Evolutionary conservation across 2,888 invertebrate species (phyloP).

Genomic region (Volucella bombylans): DNA sequence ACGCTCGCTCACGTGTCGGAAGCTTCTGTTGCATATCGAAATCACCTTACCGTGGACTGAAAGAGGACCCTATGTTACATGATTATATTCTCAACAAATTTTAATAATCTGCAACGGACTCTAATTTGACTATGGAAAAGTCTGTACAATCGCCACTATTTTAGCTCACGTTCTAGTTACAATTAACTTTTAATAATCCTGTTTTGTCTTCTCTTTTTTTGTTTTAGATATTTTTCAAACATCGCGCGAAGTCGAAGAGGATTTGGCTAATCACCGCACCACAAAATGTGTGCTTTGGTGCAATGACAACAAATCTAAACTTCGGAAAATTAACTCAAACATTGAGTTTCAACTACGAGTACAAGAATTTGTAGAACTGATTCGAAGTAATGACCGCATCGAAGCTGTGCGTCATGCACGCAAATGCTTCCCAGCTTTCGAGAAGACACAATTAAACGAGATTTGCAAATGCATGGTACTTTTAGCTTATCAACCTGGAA

Average conservation of each 20-base stretch:
- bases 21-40: too few species aligned
- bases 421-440: slow-evolving; percentile 94
- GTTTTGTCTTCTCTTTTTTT: slow-evolving; percentile 1
- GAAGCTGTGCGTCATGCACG: slow-evolving; percentile 98
- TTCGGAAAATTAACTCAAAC: slow-evolving; percentile 95
- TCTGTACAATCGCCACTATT: too few species aligned
- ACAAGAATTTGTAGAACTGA: slow-evolving; percentile 96
- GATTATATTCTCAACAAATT: too few species aligned
- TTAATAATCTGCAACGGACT: too few species aligned
- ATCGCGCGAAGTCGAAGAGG: slow-evolving; percentile 93
- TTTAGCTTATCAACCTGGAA: slow-evolving; percentile 94
- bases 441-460: slow-evolving; percentile 92
- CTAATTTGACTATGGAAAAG: too few species aligned
- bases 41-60: too few species aligned
- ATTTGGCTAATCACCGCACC: slow-evolving; percentile 91
- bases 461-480: slow-evolving; percentile 98
- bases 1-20: too few species aligned
- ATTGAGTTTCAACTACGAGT: slow-evolving; percentile 94
- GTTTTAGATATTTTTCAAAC: slow-evolving; percentile 90
- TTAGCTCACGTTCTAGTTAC: too few species aligned
- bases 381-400: slow-evolving; percentile 91
- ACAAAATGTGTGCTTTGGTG: slow-evolving; percentile 96
- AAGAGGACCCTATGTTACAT: too few species aligned
- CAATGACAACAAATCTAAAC: slow-evolving; percentile 96
- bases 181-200: too few species aligned